Evolutionary conservation across 2,888 invertebrate species (phyloP), one percentile per base, ranked within the genome.

Genomic region (Cecidostiba fungosa): DNA sequence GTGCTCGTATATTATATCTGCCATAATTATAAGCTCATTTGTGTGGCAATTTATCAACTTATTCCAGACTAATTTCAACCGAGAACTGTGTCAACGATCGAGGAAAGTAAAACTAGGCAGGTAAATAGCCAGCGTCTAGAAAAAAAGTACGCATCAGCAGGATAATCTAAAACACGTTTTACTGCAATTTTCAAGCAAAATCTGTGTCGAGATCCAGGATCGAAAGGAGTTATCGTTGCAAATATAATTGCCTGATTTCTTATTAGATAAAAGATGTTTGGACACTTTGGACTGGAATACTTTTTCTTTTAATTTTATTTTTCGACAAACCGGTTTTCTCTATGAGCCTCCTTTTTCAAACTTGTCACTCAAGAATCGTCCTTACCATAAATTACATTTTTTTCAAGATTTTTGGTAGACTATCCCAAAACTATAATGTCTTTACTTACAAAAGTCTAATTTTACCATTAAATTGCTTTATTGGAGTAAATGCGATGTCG

Each of bases 61-160:
- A 59, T 19, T 6, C 59, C 59, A 59, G 59, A 23, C 23, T 59
- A 59, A 23, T 59, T 36, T 6, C 14, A 36, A 14, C 14, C 70
- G 19, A 73, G 26, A 73, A 73, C 43, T 73, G 43, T 43, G 73
- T 73, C 73, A 73, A 73, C 43, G 73, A 73, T 73, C 43, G 43
- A 73, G 26, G 39, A 73, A 73, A 73, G 73, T 73, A 73, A 73
- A 43, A 29, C 66, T 26, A 66, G 14, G 66, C 23, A 26, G 19
- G 62, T 26, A 62, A 59, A 26, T 26, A 62, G 62, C 10, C 62
- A 3, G 12, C 16, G 6, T 66, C 12, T 29, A 29, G n/a, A 66
- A 66, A 29, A 66, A 26, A 66, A 26, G 26, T 66, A 66, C 23
- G 29, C n/a, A n/a, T n/a, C n/a, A 59, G 50, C 50, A 3, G n/a